Base-by-base conservation (phyloP, 53 echinoderm and acorn worm genomes). In the Mesocentrotus franciscanus region DNA sequence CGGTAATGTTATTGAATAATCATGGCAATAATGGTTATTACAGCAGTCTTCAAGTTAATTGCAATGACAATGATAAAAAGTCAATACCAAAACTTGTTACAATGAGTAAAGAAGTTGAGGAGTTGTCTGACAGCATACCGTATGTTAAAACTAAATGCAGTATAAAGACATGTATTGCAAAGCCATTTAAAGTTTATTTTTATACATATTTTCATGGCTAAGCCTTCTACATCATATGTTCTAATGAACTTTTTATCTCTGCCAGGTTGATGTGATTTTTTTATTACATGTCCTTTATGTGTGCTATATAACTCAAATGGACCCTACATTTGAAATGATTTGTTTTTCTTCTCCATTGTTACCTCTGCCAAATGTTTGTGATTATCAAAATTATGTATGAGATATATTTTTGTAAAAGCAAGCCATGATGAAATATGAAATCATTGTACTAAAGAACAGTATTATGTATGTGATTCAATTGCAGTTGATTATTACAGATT, bases 381-480 rank as follows among this genome's bases (percentile, higher is more conserved):
- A 92, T 92, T 24, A n/a, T 14, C 2, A 30, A 55, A 92, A 18
- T 66, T 24, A 34, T 92, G 26, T 42, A 36, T 36, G 92, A 36
- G 13, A 35, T 92, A 66, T 92, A 66, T 92, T 92, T 71, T 92
- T 71, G 55, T 70, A 92, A 90, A 90, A 57, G 56, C 33, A 61
- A 66, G 26, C 16, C 6, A 90, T 90, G 9, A 90, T 60, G 91
- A 59, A n/a, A n/a, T n/a, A n/a, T 49, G 49, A 49, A 66, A 61
- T 90, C 10, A 57, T 34, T 29, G 35, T 90, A 61, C 55, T 17
- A n/a, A 34, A 32, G 9, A 33, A 61, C 35, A 2, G 10, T 90
- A 84, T 84, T 18, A 42, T 84, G 11, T 84, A 20, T 20, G 49
- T 56, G 20, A 81, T 36, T 39, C 17, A 81, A 20, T 87, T 87